phyloP scores from a whole-genome alignment of 2,888 invertebrate species.

The Spicauda simplicius region DNA sequence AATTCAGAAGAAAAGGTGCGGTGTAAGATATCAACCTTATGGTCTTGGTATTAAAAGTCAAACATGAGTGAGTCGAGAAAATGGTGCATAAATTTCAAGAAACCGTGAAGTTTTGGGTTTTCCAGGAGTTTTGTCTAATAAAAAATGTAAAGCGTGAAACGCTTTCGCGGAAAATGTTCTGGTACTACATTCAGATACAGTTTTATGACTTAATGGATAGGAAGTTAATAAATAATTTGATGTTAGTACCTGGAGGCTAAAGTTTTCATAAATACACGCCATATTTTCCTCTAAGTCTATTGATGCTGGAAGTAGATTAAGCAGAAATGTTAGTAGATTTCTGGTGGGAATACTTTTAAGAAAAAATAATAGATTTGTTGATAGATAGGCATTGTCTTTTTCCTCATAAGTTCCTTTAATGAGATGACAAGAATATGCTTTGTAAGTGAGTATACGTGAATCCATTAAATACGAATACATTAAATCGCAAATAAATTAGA shows the following conservation, averaged over 20 bases:
- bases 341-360: too few species aligned
- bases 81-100: conserved; percentile 36
- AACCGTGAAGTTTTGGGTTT: conserved; percentile 27
- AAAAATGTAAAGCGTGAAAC: conserved; percentile 33
- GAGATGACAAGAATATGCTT: too few species aligned
- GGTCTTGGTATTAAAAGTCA: conserved; percentile 5
- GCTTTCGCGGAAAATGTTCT: conserved; percentile 26
- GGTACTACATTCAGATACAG: conserved; percentile 1
- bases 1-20: not conserved
- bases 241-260: not conserved
- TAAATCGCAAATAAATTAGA: too few species aligned
- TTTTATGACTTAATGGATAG: conserved; percentile 13
- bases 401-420: too few species aligned
- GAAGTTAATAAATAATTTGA: conserved; percentile 10
- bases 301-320: too few species aligned
- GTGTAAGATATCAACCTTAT: not conserved
- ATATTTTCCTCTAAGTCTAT: too few species aligned
- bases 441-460: too few species aligned
- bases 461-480: too few species aligned
- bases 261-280: too few species aligned
- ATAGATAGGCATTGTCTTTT: too few species aligned
- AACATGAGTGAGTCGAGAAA: conserved; percentile 6
- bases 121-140: conserved; percentile 31
- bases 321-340: too few species aligned
- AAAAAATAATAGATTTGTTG: too few species aligned